Conservation (phyloP, 1,140 invertebrate genomes). For the Calephelis nemesis region DNA sequence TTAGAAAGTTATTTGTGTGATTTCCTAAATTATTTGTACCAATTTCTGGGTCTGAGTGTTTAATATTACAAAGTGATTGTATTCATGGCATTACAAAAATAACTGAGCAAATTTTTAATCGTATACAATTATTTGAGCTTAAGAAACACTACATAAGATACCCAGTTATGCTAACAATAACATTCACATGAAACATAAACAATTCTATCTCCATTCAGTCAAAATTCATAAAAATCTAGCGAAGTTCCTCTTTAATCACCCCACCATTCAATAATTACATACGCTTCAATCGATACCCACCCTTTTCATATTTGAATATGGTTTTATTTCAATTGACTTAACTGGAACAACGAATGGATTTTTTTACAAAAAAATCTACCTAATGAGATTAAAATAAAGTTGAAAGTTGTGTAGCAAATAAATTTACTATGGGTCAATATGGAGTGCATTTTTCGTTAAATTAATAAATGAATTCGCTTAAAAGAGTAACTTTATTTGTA, state of each 20-base stretch:
- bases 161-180: conserved; percentile 18
- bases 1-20: no score
- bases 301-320: conserved; percentile 71
- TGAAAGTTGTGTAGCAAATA: conserved; percentile 20
- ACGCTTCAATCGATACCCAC: conserved; percentile 71
- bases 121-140: no score
- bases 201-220: conserved; percentile 25
- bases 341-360: conserved; percentile 33
- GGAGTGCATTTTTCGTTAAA: conserved; percentile 28
- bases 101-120: no score
- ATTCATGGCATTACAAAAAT: no score
- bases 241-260: conserved; percentile 31
- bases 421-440: conserved; percentile 37
- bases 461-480: conserved; percentile 61
- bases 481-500: conserved; percentile 76
- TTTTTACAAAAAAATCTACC: conserved; percentile 23
- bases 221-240: conserved; percentile 72
- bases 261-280: conserved; percentile 73
- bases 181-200: conserved; percentile 17
- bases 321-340: conserved; percentile 66
- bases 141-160: not conserved
- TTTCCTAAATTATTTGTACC: no score
- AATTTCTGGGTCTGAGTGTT: no score
- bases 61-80: no score
- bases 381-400: conserved; percentile 14